Evolutionary conservation across 2,888 invertebrate genomes (phyloP), one percentile per base, ranked within the genome.

Genomic region (Gisinianus flammeolus): DNA sequence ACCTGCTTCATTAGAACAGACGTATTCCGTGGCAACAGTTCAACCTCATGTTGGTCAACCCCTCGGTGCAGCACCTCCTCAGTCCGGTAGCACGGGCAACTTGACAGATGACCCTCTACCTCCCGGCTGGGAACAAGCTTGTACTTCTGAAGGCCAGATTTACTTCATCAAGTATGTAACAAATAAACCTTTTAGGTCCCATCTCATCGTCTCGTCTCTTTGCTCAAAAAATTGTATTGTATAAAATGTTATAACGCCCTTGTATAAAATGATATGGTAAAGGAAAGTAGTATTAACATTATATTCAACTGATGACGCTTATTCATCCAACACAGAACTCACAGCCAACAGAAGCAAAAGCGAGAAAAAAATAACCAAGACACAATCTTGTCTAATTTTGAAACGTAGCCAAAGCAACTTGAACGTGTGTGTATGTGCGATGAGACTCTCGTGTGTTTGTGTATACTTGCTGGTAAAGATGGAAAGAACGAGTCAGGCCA

Each of bases 1-100:
- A 86, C 97, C 97, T 82, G 97, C 97, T 76, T 95, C 95, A 85
- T 90, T 97, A 85, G 96, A 97, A 88, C 96, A 96, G 88, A 96
- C 95, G 69, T 95, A 95, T 87, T 93, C 92, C 71, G 83, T 88
- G 87, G 79, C 88, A 88, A 84, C 88, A 87, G 80, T 88, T 86
- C 85, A 88, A 87, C 86, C 90, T 88, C 86, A 86, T 56, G 64
- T 79, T 64, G 80, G 78, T 76, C 81, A 79, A 77, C 78, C 72
- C 52, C 78, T 81, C 28, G 83, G 81, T 71, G 35, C 80, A 76
- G 82, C 83, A 70, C 82, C 81, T 74, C 72, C 79, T 54, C 83
- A 82, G 52, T 80, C 83, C 74, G 83, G 83, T 56, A 82, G 82
- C 67, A 77, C 83, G 35, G 81, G 81, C 31, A 85, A 85, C 88